These are phyloP conservation scores for Eulimnadia texana DNA, from an alignment of 1,140 invertebrate species.

Conservation along the genomic window DNA sequence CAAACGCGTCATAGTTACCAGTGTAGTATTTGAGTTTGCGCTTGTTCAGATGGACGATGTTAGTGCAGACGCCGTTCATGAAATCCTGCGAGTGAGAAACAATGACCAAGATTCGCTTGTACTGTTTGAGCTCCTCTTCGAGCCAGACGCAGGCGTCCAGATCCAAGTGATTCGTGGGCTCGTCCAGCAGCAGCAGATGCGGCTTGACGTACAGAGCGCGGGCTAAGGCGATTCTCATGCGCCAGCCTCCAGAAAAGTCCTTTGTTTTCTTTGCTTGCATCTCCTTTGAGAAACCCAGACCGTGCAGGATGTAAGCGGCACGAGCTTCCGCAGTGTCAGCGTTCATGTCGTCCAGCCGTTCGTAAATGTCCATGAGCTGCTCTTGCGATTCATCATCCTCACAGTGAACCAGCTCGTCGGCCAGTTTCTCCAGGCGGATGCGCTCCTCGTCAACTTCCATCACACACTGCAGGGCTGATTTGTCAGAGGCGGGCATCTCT, in stretches of 20 bases:
- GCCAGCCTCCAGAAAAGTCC: slow-evolving; percentile 96
- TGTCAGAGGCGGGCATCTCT: slow-evolving; percentile 91
- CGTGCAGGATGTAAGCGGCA: slow-evolving; percentile 86
- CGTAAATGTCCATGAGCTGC: slow-evolving; percentile 93
- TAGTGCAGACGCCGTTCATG: slow-evolving; percentile 96
- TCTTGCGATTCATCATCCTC: slow-evolving; percentile 89
- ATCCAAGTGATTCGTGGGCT: slow-evolving; percentile 54
- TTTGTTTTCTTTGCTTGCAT: slow-evolving; percentile 87
- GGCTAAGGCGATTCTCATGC: slow-evolving; percentile 99
- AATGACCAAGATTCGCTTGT: slow-evolving; percentile 93
- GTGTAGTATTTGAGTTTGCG: slow-evolving; percentile 89
- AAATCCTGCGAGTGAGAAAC: slow-evolving; percentile 99
- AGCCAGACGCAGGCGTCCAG: slow-evolving; percentile 97
- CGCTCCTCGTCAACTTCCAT: slow-evolving; percentile 97
- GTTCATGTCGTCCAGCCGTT: slow-evolving; percentile 89
- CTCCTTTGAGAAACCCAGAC: slow-evolving; percentile 85
- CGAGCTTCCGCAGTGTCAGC: slow-evolving; percentile 88
- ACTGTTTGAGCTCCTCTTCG: slow-evolving; percentile 90
- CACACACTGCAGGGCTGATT: slow-evolving; percentile 82
- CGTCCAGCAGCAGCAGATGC: slow-evolving; percentile 28
- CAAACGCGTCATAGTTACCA: slow-evolving; percentile 89
- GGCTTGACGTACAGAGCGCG: slow-evolving; percentile 58
- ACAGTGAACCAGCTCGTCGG: slow-evolving; percentile 71
- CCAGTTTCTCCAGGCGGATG: slow-evolving; percentile 76
- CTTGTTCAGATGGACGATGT: slow-evolving; percentile 92